phyloP scores from a whole-genome alignment of 2,888 invertebrate species.

The Megastigmus dorsalis region DNA sequence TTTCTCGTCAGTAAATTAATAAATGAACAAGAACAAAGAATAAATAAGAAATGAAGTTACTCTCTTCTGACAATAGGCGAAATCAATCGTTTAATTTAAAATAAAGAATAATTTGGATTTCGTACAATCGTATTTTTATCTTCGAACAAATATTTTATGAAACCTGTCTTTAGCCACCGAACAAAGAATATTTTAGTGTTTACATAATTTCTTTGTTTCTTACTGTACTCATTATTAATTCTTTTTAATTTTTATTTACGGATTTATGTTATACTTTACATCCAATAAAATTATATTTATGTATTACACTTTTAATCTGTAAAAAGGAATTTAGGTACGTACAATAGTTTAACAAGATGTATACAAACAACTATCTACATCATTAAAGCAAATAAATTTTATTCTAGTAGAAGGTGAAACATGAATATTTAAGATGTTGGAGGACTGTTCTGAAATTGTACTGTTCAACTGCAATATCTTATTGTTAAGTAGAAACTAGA shows the following conservation, averaged over 20 bases:
- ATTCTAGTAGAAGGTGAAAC: slow-evolving; percentile 36
- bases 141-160: background rate
- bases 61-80: slow-evolving; percentile 33
- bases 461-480: slow-evolving; percentile 53
- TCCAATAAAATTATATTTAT: slow-evolving; percentile 12
- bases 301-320: slow-evolving; percentile 9
- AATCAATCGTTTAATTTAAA: slow-evolving; percentile 14
- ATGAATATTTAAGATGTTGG: slow-evolving; percentile 39
- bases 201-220: too few species aligned
- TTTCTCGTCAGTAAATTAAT: background rate
- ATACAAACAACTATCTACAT: slow-evolving; percentile 30
- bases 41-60: slow-evolving; percentile 7
- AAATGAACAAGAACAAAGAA: background rate
- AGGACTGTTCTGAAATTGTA: slow-evolving; percentile 50
- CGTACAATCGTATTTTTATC: slow-evolving; percentile 1
- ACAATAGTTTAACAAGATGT: slow-evolving; percentile 21
- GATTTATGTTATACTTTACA: background rate
- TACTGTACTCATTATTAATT: too few species aligned
- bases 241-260: background rate
- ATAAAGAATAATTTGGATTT: background rate
- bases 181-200: slow-evolving; percentile 25
- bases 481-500: slow-evolving; percentile 55
- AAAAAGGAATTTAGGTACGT: slow-evolving; percentile 23
- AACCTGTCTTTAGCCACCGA: background rate
- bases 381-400: slow-evolving; percentile 35